These are phyloP conservation scores for Caenorhabditis zanzibari DNA, from an alignment of 2,888 invertebrate species.

Conservation along the genomic window DNA sequence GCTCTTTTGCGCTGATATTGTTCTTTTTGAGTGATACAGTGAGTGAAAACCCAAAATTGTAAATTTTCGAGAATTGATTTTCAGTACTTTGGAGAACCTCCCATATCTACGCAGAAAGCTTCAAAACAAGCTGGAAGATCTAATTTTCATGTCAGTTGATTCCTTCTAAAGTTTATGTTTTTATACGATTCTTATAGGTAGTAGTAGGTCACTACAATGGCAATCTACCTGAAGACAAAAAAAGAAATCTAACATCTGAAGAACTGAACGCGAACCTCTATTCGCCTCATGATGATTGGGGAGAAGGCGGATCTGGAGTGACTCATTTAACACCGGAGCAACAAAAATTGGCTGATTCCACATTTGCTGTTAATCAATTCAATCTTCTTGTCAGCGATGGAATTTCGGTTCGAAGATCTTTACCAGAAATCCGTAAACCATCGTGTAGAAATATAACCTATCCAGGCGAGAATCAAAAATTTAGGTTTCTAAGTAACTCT, in stretches of 20 bases:
- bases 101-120: background rate
- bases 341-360: conserved; percentile 93
- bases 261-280: conserved; percentile 83
- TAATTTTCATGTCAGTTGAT: conserved; percentile 35
- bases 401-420: conserved; percentile 83
- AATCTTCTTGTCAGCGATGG: conserved; percentile 97
- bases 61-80: background rate
- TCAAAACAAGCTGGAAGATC: conserved; percentile 31
- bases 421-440: conserved; percentile 86
- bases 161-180: background rate
- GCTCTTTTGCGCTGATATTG: conserved; percentile 79
- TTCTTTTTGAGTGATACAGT: conserved; percentile 80
- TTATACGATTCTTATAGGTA: conserved; percentile 69
- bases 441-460: conserved; percentile 86
- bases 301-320: conserved; percentile 95
- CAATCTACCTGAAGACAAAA: conserved; percentile 81
- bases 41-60: background rate
- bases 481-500: background rate
- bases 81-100: conserved; percentile 51
- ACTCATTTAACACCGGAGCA: conserved; percentile 88
- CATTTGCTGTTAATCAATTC: conserved; percentile 97
- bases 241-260: conserved; percentile 79
- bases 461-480: conserved; percentile 60
- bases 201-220: conserved; percentile 84
- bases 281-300: conserved; percentile 85